phyloP scores from a whole-genome alignment of 2,888 invertebrate genomes.

The Lapara coniferarum region DNA sequence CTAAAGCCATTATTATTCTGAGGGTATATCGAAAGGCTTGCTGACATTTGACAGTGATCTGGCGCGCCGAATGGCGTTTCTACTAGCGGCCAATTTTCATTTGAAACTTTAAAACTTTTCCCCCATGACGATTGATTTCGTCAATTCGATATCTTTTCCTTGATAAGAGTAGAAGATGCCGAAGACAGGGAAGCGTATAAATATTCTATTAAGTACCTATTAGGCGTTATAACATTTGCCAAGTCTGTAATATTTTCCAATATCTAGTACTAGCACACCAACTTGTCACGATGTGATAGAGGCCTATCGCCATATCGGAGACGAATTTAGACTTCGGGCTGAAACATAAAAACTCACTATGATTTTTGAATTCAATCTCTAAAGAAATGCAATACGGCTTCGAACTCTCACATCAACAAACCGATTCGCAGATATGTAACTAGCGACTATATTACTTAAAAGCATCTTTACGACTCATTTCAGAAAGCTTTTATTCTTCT shows the following conservation, averaged over 20 bases:
- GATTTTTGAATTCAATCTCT: too few species aligned
- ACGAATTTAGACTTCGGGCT: too few species aligned
- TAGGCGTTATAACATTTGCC: too few species aligned
- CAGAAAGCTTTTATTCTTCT: slow-evolving; percentile 51
- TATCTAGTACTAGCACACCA: too few species aligned
- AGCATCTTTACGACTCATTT: slow-evolving; percentile 53
- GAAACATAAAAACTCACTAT: too few species aligned
- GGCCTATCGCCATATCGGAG: too few species aligned
- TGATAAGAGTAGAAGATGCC: neutral
- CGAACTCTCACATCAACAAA: neutral
- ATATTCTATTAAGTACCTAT: too few species aligned
- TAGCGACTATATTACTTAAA: slow-evolving; percentile 36
- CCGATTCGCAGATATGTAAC: slow-evolving; percentile 2
- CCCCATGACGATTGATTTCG: slow-evolving; percentile 30
- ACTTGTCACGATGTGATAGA: too few species aligned
- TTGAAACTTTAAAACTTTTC: slow-evolving; percentile 17
- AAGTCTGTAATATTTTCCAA: too few species aligned
- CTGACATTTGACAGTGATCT: neutral
- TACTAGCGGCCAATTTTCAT: slow-evolving; percentile 43
- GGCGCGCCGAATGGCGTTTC: slow-evolving; percentile 38
- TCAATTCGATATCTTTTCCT: neutral
- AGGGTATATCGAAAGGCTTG: slow-evolving; percentile 30
- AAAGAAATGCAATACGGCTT: neutral
- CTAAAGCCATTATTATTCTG: too few species aligned
- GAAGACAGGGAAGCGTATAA: too few species aligned